Conservation (phyloP, 2,113 vertebrate genomes). For the Gnathonemus echidnorhynchus region DNA sequence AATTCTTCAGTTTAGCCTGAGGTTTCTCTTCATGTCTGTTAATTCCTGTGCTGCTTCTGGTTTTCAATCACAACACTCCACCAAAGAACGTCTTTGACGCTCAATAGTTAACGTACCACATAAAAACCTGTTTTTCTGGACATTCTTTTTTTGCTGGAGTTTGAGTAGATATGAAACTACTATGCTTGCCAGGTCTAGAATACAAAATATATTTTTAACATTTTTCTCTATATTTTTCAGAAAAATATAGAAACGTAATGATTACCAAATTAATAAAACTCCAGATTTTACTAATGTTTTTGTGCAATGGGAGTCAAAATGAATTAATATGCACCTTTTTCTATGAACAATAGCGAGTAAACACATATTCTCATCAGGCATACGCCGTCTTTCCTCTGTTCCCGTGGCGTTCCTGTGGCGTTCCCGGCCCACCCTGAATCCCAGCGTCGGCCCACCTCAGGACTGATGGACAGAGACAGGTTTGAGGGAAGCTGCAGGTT, state of each 20-base stretch:
- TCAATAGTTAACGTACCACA: not conserved
- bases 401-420: not conserved
- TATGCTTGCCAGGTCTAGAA: not conserved
- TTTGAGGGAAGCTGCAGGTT: slow-evolving; percentile 31
- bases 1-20: not conserved
- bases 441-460: not conserved
- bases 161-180: not conserved
- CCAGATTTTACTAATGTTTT: not conserved
- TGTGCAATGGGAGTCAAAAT: not conserved
- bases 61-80: not conserved
- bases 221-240: not conserved
- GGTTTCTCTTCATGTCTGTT: not conserved
- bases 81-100: not conserved
- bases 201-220: not conserved
- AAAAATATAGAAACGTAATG: not conserved
- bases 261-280: not conserved
- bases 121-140: not conserved
- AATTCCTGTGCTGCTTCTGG: not conserved
- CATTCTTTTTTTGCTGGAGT: not conserved
- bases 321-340: not conserved
- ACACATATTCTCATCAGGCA: not conserved
- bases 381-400: not conserved
- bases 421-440: not conserved
- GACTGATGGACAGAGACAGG: slow-evolving; percentile 51
- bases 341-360: not conserved